Conservation (phyloP, 2,888 invertebrate species). For the Yponomeuta evonymella region DNA sequence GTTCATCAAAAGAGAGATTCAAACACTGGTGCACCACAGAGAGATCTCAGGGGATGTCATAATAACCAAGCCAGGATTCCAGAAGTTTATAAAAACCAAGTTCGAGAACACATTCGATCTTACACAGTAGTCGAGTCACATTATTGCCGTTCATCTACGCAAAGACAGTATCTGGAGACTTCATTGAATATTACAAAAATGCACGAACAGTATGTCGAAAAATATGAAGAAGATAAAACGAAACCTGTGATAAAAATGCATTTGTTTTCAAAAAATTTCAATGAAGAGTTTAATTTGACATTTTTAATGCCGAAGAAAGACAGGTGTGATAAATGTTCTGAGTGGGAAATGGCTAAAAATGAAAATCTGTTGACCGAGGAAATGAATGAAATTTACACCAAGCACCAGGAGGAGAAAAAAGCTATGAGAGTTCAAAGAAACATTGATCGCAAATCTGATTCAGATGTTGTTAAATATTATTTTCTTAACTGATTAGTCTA, state of each 20-base stretch:
- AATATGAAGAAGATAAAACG: not conserved
- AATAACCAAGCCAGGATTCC: conserved; percentile 11
- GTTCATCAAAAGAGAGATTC: conserved; percentile 16
- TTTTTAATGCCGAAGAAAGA: no score
- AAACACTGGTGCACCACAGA: conserved; percentile 10
- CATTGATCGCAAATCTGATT: not conserved
- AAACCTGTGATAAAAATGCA: no score
- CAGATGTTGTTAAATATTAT: not conserved
- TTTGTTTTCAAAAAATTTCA: no score
- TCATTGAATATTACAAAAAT: conserved; percentile 20
- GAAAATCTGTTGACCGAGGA: conserved; percentile 9
- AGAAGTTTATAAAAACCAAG: conserved; percentile 12
- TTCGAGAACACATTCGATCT: conserved; percentile 20
- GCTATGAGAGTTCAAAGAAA: conserved; percentile 9
- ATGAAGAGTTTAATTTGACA: no score
- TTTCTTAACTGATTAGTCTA: no score
- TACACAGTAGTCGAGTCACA: conserved; percentile 22
- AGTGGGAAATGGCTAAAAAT: no score
- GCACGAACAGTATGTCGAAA: conserved; percentile 19
- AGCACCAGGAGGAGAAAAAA: conserved; percentile 14
- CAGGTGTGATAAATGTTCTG: no score
- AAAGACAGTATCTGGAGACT: conserved; percentile 20
- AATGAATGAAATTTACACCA: conserved; percentile 12
- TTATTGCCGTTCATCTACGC: conserved; percentile 19
- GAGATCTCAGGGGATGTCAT: conserved; percentile 3